Percentiles rank a stretch among this genome's conserved stretches.
phyloP scores from a whole-genome alignment of 2,888 invertebrate species.

The Mechanitis mazaeus region DNA sequence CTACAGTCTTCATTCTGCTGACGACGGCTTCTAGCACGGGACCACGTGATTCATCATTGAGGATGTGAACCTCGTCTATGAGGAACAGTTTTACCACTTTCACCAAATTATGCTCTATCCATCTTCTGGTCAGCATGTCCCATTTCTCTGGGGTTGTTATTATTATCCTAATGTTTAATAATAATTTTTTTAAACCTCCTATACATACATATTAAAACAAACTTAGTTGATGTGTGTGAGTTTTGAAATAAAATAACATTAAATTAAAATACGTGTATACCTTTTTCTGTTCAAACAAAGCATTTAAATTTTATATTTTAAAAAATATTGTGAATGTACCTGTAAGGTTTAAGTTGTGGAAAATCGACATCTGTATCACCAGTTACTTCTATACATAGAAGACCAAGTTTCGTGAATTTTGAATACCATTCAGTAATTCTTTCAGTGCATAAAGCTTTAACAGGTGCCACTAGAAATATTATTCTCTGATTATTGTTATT shows the following conservation, averaged over 20 bases:
- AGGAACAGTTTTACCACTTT: conserved; percentile 80
- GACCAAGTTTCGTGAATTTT: conserved; percentile 80
- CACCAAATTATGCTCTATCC: conserved; percentile 82
- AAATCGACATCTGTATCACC: conserved; percentile 86
- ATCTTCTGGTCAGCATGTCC: conserved; percentile 86
- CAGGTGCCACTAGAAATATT: conserved; percentile 81
- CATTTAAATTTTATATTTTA: background rate
- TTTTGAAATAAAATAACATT: background rate
- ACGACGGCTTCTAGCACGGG: conserved; percentile 87
- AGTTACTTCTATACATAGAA: conserved; percentile 82
- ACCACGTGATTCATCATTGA: conserved; percentile 83
- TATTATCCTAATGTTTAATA: conserved; percentile 66
- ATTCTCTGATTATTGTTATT: background rate
- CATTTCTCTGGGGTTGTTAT: conserved; percentile 91
- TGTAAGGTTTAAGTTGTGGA: conserved; percentile 60
- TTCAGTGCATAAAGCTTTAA: conserved; percentile 87
- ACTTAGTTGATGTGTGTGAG: too few species aligned
- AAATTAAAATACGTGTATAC: background rate
- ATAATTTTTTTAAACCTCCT: too few species aligned
- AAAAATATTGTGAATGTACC: conserved; percentile 37
- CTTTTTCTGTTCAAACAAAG: background rate
- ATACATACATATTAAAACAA: too few species aligned
- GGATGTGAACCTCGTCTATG: conserved; percentile 87
- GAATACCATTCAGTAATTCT: conserved; percentile 82
- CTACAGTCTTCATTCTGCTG: conserved; percentile 87